These are phyloP conservation scores for Pseudachorutes palmiensis DNA, from an alignment of 1,140 invertebrate genomes.

Conservation along the genomic window DNA sequence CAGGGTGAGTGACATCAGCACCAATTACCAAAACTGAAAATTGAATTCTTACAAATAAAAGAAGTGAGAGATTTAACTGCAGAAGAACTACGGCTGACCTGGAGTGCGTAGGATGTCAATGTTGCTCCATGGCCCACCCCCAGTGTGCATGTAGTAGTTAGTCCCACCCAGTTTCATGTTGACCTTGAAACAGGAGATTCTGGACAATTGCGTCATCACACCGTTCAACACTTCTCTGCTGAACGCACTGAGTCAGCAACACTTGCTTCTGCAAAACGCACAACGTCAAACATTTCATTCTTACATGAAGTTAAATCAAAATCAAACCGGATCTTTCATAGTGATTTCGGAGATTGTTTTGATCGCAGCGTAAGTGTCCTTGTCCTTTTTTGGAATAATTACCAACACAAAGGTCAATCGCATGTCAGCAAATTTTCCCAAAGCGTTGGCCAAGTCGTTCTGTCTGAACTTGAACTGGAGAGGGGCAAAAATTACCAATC, in stretches of 20 bases:
- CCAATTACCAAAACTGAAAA: constrained; percentile 59
- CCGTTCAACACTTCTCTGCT: constrained; percentile 48
- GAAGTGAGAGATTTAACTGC: background rate
- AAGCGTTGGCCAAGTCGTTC: background rate
- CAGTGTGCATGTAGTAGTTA: constrained; percentile 56
- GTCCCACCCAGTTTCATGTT: constrained; percentile 75
- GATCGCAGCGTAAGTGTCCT: background rate
- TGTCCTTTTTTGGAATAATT: constrained; percentile 15
- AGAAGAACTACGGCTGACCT: constrained; percentile 14
- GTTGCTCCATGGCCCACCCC: background rate
- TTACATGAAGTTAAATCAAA: no score
- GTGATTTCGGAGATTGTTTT: background rate
- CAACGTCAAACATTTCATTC: no score
- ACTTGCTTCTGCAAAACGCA: constrained; percentile 46
- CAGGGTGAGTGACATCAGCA: constrained; percentile 81
- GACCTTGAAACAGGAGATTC: constrained; percentile 76
- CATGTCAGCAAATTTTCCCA: background rate
- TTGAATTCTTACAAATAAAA: background rate
- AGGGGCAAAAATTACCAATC: no score
- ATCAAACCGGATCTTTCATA: background rate
- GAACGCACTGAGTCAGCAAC: constrained; percentile 73
- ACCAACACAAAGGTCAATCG: background rate
- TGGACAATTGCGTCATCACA: constrained; percentile 46
- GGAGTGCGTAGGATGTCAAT: constrained; percentile 43
- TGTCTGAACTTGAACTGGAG: no score